A percentile compares a stretch with the other conserved stretches of the same genome.
phyloP scores from a whole-genome alignment of 2,797 vertebrate genomes.

The Cirrhinus mrigala region DNA sequence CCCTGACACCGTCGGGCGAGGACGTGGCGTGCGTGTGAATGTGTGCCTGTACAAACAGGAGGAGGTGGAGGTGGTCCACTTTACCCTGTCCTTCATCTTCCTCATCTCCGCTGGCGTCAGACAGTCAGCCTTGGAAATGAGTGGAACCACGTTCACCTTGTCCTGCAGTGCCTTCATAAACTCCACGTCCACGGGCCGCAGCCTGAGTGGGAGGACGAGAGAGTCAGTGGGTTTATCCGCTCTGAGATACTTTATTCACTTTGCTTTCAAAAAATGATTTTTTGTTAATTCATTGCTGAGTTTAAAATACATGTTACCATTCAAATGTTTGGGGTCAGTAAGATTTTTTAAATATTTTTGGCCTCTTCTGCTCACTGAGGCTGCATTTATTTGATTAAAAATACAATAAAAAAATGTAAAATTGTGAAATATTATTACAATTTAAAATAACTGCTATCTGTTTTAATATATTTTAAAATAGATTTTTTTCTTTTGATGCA shows the following conservation, averaged over 20 bases:
- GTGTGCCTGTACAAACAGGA: background rate
- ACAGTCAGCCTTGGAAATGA: constrained; percentile 88
- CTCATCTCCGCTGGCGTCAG: constrained; percentile 84
- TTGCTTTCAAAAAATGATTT: background rate
- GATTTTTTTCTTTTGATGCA: background rate
- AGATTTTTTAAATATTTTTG: background rate
- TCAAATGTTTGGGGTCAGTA: background rate
- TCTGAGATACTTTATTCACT: too few relatives aligned
- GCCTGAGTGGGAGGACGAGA: constrained; percentile 63
- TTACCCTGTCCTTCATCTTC: constrained; percentile 88
- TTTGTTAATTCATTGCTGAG: background rate
- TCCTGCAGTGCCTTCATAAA: constrained; percentile 89
- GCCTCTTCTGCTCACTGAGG: background rate
- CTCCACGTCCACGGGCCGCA: constrained; percentile 86
- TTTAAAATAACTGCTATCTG: background rate
- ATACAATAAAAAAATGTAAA: background rate
- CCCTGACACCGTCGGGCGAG: constrained; percentile 5
- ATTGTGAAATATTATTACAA: background rate
- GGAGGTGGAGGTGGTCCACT: constrained; percentile 18
- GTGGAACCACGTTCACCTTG: constrained; percentile 88
- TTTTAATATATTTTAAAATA: background rate
- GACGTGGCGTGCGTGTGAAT: background rate
- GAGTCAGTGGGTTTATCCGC: background rate
- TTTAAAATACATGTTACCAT: background rate
- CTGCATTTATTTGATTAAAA: background rate